Base-by-base conservation (phyloP, 92 coral and sea anemone genomes). In the Phymanthus crucifer region DNA sequence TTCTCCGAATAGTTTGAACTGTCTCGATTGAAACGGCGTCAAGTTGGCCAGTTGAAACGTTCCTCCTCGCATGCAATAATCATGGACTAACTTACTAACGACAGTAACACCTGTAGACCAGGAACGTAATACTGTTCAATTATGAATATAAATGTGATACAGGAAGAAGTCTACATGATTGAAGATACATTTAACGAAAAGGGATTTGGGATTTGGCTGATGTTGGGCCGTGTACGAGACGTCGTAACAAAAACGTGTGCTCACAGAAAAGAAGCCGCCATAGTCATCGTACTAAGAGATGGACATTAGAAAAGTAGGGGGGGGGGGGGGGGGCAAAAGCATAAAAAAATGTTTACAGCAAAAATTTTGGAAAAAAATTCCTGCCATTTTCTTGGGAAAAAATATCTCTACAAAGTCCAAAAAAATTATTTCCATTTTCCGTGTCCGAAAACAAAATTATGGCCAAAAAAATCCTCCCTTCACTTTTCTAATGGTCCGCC, bases 211-310 rank as follows among this genome's bases (percentile, higher is more conserved):
- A 54, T 21, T 54, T 24, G 27, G 27, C 64, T 11, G 64, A 54
- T 54, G 64, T 54, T 54, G 64, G 64, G 27, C 64, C 64, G 24
- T 54, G 64, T 29, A 54, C 64, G 64, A 54, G 64, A 21, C n/a
- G 26, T 54, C 64, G 64, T 21, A 54, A 23, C 64, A 54, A 21
- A 54, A 54, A 54, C 27, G n/a, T 54, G 64, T 54, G 21, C 27
- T 54, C n/a, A 14, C 1, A 38, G 43, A 10, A 43, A 14, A 43
- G 48, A 43, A 43, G 14, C 48, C 48, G 48, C 48, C 16, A 43
- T n/a, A n/a, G n/a, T n/a, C n/a, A n/a, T n/a, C n/a, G n/a, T n/a
- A n/a, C n/a, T n/a, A n/a, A n/a, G n/a, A n/a, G n/a, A n/a, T n/a
- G n/a, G n/a, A n/a, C n/a, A n/a, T n/a, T n/a, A n/a, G n/a, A n/a